Evolutionary conservation across 53 echinoderm and acorn worm genomes (phyloP).

Genomic region (Astropecten irregularis): DNA sequence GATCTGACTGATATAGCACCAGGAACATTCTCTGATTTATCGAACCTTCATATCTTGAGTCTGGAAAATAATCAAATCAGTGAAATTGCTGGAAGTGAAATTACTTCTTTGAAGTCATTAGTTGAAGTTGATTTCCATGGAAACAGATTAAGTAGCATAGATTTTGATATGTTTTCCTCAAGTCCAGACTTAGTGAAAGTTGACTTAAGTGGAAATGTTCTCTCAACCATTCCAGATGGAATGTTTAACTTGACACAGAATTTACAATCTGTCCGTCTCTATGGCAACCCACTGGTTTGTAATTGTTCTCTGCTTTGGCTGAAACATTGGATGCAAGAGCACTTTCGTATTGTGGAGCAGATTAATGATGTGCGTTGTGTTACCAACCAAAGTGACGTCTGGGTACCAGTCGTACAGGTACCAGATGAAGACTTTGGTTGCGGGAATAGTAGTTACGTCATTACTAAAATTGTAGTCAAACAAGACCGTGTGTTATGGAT

Average conservation of each 20-base stretch:
- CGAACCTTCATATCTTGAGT: conserved; percentile 31
- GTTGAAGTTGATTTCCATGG: conserved; percentile 27
- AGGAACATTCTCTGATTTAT: conserved; percentile 50
- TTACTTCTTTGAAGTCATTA: conserved; percentile 8
- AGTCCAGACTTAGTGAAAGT: conserved; percentile 16
- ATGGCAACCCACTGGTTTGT: conserved; percentile 64
- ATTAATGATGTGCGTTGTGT: conserved; percentile 47
- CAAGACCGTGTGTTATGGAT: neutral
- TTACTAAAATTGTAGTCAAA: conserved; percentile 14
- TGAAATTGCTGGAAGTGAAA: conserved; percentile 3
- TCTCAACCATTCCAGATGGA: conserved; percentile 48
- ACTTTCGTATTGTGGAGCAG: conserved; percentile 33
- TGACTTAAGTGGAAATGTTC: conserved; percentile 51
- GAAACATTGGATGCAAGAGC: conserved; percentile 66
- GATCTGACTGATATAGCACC: conserved; percentile 8
- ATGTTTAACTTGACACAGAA: conserved; percentile 45
- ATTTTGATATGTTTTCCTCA: conserved; percentile 19
- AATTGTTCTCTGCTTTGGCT: conserved; percentile 66
- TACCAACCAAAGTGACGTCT: conserved; percentile 15
- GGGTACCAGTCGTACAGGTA: conserved; percentile 44
- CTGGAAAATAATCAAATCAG: conserved; percentile 39
- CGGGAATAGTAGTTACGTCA: conserved; percentile 23
- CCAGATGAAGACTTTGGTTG: conserved; percentile 64
- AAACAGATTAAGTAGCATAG: conserved; percentile 30
- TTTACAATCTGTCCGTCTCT: conserved; percentile 34